Evolutionary conservation across 1,140 invertebrate species (phyloP).

Genomic region (Drosophila arizonae): DNA sequence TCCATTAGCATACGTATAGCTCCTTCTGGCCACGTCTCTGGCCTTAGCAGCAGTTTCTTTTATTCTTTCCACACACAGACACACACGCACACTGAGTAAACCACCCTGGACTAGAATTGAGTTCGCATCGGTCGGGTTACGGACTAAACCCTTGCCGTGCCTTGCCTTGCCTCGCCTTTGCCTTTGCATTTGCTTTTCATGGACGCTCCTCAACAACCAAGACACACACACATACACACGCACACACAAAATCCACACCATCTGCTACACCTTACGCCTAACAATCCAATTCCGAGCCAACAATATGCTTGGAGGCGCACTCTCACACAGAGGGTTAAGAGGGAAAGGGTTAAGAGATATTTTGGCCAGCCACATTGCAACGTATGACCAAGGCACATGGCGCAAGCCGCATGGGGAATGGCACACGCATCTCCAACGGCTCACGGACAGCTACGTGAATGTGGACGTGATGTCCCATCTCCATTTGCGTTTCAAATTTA

Average conservation of each 20-base stretch:
- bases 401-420: constrained; percentile 48
- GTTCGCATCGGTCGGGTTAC: constrained; percentile 34
- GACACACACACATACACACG: constrained; percentile 12
- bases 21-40: constrained; percentile 39
- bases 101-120: constrained; percentile 34
- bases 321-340: not conserved
- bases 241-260: constrained; percentile 66
- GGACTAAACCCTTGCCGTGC: constrained; percentile 22
- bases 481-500: constrained; percentile 75
- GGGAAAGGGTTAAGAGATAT: constrained; percentile 10
- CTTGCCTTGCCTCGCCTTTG: not conserved
- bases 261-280: constrained; percentile 78
- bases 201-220: constrained; percentile 17
- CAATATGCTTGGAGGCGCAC: constrained; percentile 67
- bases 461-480: constrained; percentile 26
- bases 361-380: constrained; percentile 64
- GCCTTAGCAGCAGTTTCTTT: constrained; percentile 37
- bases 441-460: constrained; percentile 7
- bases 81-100: constrained; percentile 25
- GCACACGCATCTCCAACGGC: constrained; percentile 37
- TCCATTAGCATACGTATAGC: constrained; percentile 77
- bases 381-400: constrained; percentile 63
- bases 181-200: constrained; percentile 13
- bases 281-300: constrained; percentile 75
- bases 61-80: constrained; percentile 34